Evolutionary conservation across 2,113 vertebrate genomes (phyloP), one percentile per base, ranked within the genome.

Genomic region (Phrynocephalus versicolor): DNA sequence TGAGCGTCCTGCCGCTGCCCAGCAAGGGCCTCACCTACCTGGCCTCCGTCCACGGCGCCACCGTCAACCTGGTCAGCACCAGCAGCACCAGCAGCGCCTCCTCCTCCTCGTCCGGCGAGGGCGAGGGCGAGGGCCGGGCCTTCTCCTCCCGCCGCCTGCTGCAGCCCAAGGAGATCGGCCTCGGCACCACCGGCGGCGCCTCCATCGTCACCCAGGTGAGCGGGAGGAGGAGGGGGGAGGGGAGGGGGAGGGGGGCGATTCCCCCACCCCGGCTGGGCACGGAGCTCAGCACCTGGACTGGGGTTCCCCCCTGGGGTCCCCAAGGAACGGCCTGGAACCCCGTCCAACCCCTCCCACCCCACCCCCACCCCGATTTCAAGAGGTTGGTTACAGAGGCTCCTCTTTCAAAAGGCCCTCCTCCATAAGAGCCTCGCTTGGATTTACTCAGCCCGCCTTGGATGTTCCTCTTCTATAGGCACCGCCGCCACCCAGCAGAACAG

Each of bases 171-270:
- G 97, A 98, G 86, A 97, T 97, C 37, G 94, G 95, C 77, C 86
- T 95, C 2, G 94, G 95, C 3, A 92, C 95, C n/a, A n/a, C n/a
- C n/a, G n/a, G n/a, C 15, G 97, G 96, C 92, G 94, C 96, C 15
- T 96, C 97, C 0, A 92, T 98, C 77, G 96, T 99, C 93, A 99
- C 98, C 81, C 98, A 99, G 98, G 98, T 97, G 30, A 27, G 33
- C 23, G 1, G 9, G 3, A 1, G 25, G 78, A 1, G 8, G 57
- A 15, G 2, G 55, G 35, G 16, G 6, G 21, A 0, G 3, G 23
- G 9, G 15, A 3, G 57, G 23, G 1, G 18, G n/a, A n/a, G n/a
- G n/a, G n/a, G n/a, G n/a, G n/a, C n/a, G n/a, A n/a, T n/a, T n/a
- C n/a, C 19, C 37, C 23, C 60, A 2, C 71, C 0, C 10, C 45